Evolutionary conservation across 2,888 invertebrate species (phyloP), one percentile per base, ranked within the genome.

Genomic region (Epirrita christyi): DNA sequence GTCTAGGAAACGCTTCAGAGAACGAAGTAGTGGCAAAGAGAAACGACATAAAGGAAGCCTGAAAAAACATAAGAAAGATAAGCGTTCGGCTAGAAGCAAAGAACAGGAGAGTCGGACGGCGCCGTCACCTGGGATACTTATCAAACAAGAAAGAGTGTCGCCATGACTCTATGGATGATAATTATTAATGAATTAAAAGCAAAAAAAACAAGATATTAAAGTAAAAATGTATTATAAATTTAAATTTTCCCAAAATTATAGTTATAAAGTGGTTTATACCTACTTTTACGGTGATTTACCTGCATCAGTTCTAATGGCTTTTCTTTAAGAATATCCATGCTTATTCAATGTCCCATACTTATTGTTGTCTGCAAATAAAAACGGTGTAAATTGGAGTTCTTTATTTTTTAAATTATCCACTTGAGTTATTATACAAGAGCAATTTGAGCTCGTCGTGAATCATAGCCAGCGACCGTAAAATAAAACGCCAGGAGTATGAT

Each of bases 141-240:
- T 66, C 6, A 66, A 66, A 13, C 64, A 61, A 51, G 66, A 66
- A 38, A 53, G 46, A 47, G 36, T 45, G 13, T 59, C 64, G 34
- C 55, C 64, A 9, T 57, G 38, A 48, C 8, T 28, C 7, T 13
- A 2, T 8, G 7, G 54, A n/a, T 2, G 10, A 6, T 36, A 6
- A 3, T n/a, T n/a, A n/a, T 10, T n/a, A 36, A 36, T n/a, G n/a
- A n/a, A n/a, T n/a, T 5, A n/a, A n/a, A n/a, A n/a, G 36, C 36
- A 10, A 9, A n/a, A 10, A n/a, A 36, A 4, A n/a, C 11, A 11
- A 21, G 21, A 21, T 21, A 21, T 21, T 21, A 2, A 21, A 21
- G 2, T 21, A 21, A 21, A 21, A 2, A 21, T 21, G 21, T 21
- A 21, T n/a, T n/a, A n/a, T n/a, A n/a, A n/a, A n/a, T n/a, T n/a